Base-by-base conservation (phyloP, 2,797 vertebrate genomes). In the Anguilla megastoma region DNA sequence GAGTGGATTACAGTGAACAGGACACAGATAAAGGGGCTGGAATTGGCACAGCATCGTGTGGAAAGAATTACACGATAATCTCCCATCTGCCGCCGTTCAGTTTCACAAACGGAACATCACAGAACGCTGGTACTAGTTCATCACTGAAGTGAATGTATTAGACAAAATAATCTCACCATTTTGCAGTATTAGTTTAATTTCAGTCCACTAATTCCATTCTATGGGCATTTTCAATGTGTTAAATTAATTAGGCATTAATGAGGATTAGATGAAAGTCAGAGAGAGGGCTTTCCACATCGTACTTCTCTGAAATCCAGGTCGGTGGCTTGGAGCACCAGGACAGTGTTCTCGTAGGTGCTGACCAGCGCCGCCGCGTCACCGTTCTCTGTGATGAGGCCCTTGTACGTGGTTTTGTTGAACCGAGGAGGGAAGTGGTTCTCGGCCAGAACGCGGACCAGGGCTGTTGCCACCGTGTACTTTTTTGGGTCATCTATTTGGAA, bases 291-390 rank as follows among this genome's bases (percentile, higher is more conserved):
- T 56, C 74, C 74, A 87, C 36, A 41, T 30, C 94, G 52, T 94
- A 97, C 97, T 27, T 96, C 89, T 12, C 90, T 88, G 86, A 97
- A 97, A 91, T 97, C 97, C 76, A 86, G 89, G 91, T 98, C 97
- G 1, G 89, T 90, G 0, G 95, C 96, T 3, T 92, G 92, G 74
- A 97, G 84, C 56, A 94, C 89, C 58, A 98, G 92, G 7, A 94
- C 94, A 71, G 86, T 93, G 66, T 92, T 95, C 48, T 95, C 95
- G 0, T 96, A 97, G 0, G 96, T 97, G 58, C 93, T 92, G 89
- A 97, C 95, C 56, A 97, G 93, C 0, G 95, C 92, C 2, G 94
- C 95, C 0, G 89, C 50, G 69, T 89, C 94, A 36, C 90, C 88
- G 69, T 90, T 93, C 56, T 95, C 93, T 0, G 79, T 93, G 21